Evolutionary conservation across 2,797 vertebrate species (phyloP).

Genomic region (Sebastes steindachneri): DNA sequence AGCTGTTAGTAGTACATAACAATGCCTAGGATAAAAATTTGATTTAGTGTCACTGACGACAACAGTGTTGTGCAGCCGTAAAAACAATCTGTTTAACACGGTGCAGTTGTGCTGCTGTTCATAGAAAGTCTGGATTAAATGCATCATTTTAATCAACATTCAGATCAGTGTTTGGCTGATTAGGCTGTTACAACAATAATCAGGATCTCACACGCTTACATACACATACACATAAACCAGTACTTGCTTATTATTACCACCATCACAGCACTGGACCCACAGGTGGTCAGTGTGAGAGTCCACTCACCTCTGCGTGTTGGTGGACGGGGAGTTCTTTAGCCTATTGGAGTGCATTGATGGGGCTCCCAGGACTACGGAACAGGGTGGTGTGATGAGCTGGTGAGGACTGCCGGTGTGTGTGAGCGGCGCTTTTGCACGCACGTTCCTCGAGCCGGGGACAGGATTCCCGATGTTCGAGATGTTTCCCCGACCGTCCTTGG

Average conservation of each 20-base stretch:
- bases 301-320: conserved; percentile 98
- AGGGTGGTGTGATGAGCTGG: conserved; percentile 91
- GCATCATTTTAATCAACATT: conserved; percentile 9
- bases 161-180: conserved; percentile 12
- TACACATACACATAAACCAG: neutral
- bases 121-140: neutral
- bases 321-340: conserved; percentile 99
- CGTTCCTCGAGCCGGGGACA: conserved; percentile 81
- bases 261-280: neutral
- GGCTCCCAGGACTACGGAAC: conserved; percentile 92
- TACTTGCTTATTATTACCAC: neutral
- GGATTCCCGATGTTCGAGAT: conserved; percentile 83
- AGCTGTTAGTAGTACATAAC: neutral
- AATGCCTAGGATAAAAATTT: neutral
- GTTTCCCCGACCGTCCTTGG: conserved; percentile 85
- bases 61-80: neutral
- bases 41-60: conserved; percentile 1
- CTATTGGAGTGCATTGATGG: conserved; percentile 99
- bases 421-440: conserved; percentile 80
- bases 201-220: neutral
- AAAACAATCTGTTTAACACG: conserved; percentile 12
- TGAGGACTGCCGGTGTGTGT: conserved; percentile 84
- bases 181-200: conserved; percentile 7
- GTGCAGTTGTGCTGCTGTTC: neutral
- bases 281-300: neutral